Conservation (phyloP, 2,888 invertebrate species). For the Cecidostiba fungosa region DNA sequence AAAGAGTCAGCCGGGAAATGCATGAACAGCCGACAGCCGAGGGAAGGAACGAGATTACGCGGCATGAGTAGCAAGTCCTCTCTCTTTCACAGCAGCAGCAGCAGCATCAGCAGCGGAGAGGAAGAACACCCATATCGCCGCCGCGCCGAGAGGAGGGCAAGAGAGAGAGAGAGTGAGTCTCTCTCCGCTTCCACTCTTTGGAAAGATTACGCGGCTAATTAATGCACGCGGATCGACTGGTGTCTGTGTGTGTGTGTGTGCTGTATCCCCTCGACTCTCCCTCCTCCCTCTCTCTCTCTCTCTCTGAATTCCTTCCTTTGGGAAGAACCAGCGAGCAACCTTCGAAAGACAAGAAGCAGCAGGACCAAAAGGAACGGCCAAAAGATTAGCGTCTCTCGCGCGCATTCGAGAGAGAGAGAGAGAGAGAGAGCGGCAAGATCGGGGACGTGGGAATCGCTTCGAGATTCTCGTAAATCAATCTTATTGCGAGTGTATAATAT, state of each 20-base stretch:
- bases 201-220: conserved; percentile 65
- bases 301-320: conserved; percentile 57
- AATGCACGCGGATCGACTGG: conserved; percentile 64
- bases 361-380: conserved; percentile 59
- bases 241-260: conserved; percentile 1
- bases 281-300: too few species aligned
- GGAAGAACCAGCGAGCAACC: conserved; percentile 49
- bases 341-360: conserved; percentile 60
- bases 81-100: neutral
- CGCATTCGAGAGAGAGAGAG: conserved; percentile 41
- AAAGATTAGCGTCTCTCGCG: conserved; percentile 60
- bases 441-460: conserved; percentile 62
- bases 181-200: conserved; percentile 58
- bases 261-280: conserved; percentile 28
- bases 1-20: conserved; percentile 45
- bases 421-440: conserved; percentile 63
- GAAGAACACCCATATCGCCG: conserved; percentile 73
- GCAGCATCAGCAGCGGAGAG: conserved; percentile 10
- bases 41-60: conserved; percentile 69
- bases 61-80: conserved; percentile 71
- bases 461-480: conserved; percentile 62
- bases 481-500: conserved; percentile 32
- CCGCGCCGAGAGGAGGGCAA: neutral
- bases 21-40: conserved; percentile 11
- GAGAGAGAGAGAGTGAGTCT: conserved; percentile 51